Base-by-base conservation (phyloP, 2,888 invertebrate genomes). In the Arctia plantaginis region DNA sequence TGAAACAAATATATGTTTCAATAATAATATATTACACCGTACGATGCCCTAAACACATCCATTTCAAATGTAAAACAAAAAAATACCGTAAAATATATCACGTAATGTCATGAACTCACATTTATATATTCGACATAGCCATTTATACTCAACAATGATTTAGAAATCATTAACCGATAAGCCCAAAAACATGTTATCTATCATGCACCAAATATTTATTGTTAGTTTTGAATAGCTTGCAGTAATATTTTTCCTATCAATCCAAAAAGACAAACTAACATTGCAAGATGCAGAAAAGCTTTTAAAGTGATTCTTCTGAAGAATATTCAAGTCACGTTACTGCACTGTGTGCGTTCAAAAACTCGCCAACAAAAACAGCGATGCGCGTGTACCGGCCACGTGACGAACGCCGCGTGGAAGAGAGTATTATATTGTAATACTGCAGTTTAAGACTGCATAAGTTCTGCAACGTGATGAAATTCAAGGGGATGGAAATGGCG, bases 301-400 rank as follows among this genome's bases (percentile, higher is more conserved):
- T 27, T 3, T 68, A 59, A 59, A 55, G 47, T 27, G n/a, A 13
- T 62, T 44, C 47, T 33, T 30, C 18, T 7, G 4, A 23, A 69
- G 23, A 44, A 44, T 64, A 10, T 64, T 64, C 44, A 76, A 86
- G 86, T 90, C 90, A 89, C 90, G 92, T 91, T 90, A 86, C 66
- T 69, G 76, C 64, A 74, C 78, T 77, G 82, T 82, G 77, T 83
- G 84, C 85, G 85, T 83, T 87, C 83, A 84, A 87, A 91, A 91
- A 85, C 74, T 79, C 81, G 85, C 82, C 85, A 88, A 89, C 86
- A 88, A 91, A 91, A 89, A 88, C 86, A 81, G 47, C 77, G 70
- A 75, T 78, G 81, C 88, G 84, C 87, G 86, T 85, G 84, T 70
- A 15, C 1, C 1, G 0, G 82, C 87, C 87, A 88, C 90, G 91